Evolutionary conservation across 2,113 vertebrate genomes (phyloP), one percentile per base, ranked within the genome.

Genomic region (Cnemophilus loriae): DNA sequence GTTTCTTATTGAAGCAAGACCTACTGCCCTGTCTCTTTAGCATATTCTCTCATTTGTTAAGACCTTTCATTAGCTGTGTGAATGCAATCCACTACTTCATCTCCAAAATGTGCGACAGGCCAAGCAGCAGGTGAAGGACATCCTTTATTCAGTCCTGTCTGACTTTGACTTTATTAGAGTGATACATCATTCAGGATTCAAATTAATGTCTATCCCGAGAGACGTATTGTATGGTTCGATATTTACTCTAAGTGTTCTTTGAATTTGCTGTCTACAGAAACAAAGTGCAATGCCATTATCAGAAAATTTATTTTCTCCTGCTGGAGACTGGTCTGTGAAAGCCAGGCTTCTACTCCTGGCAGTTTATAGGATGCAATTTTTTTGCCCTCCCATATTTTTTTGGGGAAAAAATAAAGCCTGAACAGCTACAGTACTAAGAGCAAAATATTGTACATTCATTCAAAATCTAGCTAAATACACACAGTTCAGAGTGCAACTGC

Each of bases 161-260:
- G 84, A 83, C 90, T 91, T 80, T 65, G 90, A 94, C 91, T 95
- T 96, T 96, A 95, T 95, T 96, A 92, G 87, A 93, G 87, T 46
- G 67, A 95, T 93, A 87, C 67, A 87, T 93, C 94, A 94, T 78
- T 87, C 88, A 86, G 74, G 71, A 80, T 76, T 96, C 86, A 85
- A 95, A 93, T 79, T 92, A 94, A 93, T n/a, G 33, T 86, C 85
- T 78, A 35, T 44, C 76, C 50, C 70, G 76, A 80, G 60, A 92
- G 92, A 86, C 0, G 0, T 42, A 81, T 84, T 88, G 52, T 63
- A 60, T 33, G 37, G 56, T 56, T 96, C 0, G 1, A 81, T 96
- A 87, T 93, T 96, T 94, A 77, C 92, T 90, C 75, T 81, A 28
- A 95, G 83, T 63, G 44, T 56, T 93, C 88, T 92, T 96, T 93